Evolutionary conservation across 2,797 vertebrate species (phyloP).

Genomic region (Moxostoma hubbsi): DNA sequence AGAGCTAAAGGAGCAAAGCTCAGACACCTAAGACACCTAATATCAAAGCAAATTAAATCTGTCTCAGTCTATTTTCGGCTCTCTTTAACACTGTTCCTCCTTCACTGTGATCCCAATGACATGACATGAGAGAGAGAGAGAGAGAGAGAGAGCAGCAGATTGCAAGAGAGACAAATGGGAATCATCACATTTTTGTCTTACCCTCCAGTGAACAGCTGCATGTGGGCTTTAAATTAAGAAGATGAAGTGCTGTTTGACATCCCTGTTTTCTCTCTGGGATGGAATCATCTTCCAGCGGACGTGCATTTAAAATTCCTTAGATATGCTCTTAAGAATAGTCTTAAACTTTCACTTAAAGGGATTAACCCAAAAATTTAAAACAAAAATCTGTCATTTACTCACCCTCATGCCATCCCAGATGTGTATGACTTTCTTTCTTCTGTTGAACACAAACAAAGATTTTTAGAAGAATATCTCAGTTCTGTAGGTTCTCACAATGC

Average conservation of each 20-base stretch:
- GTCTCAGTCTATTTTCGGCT: conserved; percentile 26
- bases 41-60: conserved; percentile 48
- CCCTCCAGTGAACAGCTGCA: conserved; percentile 7
- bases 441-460: too few species aligned
- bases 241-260: conserved; percentile 41
- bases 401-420: too few species aligned
- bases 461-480: too few species aligned
- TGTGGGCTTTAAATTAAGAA: conserved; percentile 33
- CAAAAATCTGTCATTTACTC: too few species aligned
- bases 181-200: conserved; percentile 5
- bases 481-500: too few species aligned
- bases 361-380: too few species aligned
- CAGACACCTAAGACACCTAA: conserved; percentile 26
- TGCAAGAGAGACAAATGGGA: not conserved
- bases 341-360: too few species aligned
- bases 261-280: conserved; percentile 17
- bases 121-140: not conserved
- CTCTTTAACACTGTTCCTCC: conserved; percentile 16
- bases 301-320: too few species aligned
- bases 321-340: too few species aligned
- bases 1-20: not conserved
- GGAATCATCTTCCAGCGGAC: conserved; percentile 15
- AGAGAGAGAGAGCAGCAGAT: not conserved
- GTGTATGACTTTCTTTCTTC: too few species aligned
- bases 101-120: conserved; percentile 33